Percentiles rank a stretch among this genome's conserved stretches.
Evolutionary conservation across 2,113 vertebrate species (phyloP).

Genomic region (Nerophis ophidion): DNA sequence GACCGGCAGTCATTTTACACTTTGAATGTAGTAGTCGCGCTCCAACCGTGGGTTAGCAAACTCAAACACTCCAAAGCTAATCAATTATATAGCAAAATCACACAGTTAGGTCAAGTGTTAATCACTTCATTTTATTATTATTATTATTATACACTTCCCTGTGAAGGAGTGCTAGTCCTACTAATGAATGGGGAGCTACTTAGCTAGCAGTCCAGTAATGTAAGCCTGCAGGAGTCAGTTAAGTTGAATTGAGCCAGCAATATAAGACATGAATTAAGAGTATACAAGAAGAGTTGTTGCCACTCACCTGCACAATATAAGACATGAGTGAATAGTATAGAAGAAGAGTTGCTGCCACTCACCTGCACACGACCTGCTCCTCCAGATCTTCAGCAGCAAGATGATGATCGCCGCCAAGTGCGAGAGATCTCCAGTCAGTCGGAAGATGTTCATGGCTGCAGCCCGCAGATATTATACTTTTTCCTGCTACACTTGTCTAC

Average conservation of each 20-base stretch:
- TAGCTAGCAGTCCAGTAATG: constrained; percentile 11
- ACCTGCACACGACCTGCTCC: constrained; percentile 94
- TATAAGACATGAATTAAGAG: too few relatives aligned
- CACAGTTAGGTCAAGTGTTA: neutral
- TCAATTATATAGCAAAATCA: neutral
- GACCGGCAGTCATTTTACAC: too few relatives aligned
- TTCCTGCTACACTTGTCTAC: neutral
- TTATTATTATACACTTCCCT: neutral
- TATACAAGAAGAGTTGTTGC: too few relatives aligned
- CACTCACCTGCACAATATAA: too few relatives aligned
- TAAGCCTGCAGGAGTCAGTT: too few relatives aligned
- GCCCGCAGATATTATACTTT: neutral
- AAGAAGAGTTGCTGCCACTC: constrained; percentile 36
- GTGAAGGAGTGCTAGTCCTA: constrained; percentile 10
- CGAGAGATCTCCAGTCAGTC: constrained; percentile 89
- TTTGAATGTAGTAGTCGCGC: too few relatives aligned
- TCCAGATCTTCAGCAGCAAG: constrained; percentile 96
- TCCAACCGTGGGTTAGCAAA: too few relatives aligned
- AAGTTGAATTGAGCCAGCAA: too few relatives aligned
- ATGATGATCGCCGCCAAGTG: constrained; percentile 96
- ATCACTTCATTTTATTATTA: neutral
- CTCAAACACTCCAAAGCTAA: neutral
- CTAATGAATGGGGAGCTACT: constrained; percentile 33
- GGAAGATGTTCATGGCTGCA: constrained; percentile 86
- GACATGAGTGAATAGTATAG: too few relatives aligned